Percentiles rank a stretch among this genome's conserved stretches.
Conservation (phyloP, 2,797 vertebrate species). For the Amblyraja radiata region DNA sequence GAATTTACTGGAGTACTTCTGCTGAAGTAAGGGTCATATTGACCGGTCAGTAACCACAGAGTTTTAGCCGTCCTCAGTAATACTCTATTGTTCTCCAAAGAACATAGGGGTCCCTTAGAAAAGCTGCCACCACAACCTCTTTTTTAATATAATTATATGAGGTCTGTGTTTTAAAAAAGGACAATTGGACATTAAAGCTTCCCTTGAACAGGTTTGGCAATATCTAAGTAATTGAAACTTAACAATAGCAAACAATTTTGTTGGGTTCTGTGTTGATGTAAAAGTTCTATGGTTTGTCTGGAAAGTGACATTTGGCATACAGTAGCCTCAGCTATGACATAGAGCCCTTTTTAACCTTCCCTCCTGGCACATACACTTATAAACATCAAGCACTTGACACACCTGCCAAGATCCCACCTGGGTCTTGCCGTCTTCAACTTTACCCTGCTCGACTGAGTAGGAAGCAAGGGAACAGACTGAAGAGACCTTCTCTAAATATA, state of each 20-base stretch:
- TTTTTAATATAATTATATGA: not conserved
- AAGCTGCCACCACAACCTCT: not conserved
- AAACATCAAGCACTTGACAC: not conserved
- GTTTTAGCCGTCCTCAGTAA: not conserved
- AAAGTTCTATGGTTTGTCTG: not conserved
- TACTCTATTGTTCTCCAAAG: not conserved
- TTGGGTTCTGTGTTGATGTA: not conserved
- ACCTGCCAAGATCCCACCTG: not conserved
- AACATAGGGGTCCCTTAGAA: not conserved
- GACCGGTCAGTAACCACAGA: not conserved
- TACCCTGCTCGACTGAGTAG: not conserved
- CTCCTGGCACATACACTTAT: not conserved
- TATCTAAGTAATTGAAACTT: not conserved
- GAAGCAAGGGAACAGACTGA: not conserved
- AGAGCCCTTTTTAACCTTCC: not conserved
- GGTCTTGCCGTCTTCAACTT: not conserved
- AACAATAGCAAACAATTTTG: not conserved
- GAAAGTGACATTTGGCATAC: slow-evolving; percentile 1
- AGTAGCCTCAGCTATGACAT: not conserved
- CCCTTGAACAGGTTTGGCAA: not conserved
- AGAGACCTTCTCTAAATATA: not conserved
- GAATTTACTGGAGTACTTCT: not conserved
- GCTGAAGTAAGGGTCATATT: not conserved
- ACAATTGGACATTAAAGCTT: not conserved
- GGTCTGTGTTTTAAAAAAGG: not conserved